Conservation (phyloP, 2,797 vertebrate species). For the Heteromormyrus szaboi region DNA sequence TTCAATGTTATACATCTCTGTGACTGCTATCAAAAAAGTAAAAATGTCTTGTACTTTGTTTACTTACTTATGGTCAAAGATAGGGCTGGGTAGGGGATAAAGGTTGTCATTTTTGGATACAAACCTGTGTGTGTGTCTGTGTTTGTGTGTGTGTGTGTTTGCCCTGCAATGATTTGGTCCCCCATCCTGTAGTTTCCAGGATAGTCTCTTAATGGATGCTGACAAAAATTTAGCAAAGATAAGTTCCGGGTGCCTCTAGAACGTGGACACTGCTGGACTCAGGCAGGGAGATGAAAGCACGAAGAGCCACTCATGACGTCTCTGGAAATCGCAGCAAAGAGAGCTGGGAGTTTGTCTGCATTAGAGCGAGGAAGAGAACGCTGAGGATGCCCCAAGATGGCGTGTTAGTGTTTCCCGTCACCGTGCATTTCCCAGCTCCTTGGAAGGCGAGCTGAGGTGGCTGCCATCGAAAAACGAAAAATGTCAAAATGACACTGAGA, state of each 20-base stretch:
- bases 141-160: background rate
- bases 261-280: background rate
- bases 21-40: background rate
- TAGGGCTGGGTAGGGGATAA: background rate
- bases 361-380: background rate
- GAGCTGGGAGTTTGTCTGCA: background rate
- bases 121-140: background rate
- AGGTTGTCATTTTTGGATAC: background rate
- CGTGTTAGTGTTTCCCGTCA: background rate
- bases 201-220: background rate
- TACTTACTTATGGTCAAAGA: background rate
- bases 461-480: background rate
- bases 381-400: background rate
- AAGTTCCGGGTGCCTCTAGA: background rate
- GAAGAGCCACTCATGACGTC: background rate
- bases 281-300: background rate
- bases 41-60: background rate
- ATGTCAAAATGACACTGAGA: background rate
- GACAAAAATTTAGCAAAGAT: background rate
- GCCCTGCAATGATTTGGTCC: background rate
- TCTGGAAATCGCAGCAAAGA: background rate
- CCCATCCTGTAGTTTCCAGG: background rate
- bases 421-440: background rate
- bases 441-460: background rate
- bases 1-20: background rate